Conservation (phyloP, 2,113 vertebrate species). For the Phasianus colchicus region DNA sequence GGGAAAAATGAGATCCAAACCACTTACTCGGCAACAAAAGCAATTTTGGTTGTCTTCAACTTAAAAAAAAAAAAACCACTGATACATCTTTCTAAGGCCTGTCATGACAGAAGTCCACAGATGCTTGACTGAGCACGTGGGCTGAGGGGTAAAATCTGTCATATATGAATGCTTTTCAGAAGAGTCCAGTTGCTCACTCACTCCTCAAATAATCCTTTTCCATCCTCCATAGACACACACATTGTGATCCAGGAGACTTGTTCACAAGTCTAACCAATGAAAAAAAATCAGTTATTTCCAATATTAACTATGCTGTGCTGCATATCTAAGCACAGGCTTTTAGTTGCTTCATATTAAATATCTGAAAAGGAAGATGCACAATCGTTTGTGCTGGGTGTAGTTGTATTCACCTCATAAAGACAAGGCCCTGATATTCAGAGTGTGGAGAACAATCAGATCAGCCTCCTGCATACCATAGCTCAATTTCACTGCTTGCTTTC, state of each 20-base stretch:
- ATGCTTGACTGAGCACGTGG: not conserved
- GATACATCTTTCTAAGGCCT: not conserved
- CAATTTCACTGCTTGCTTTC: slow-evolving; percentile 4
- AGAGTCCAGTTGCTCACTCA: not conserved
- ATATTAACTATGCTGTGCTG: not conserved
- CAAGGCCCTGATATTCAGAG: not conserved
- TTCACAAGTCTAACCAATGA: not conserved
- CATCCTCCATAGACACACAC: accelerated
- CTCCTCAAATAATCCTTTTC: not conserved
- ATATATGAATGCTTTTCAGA: not conserved
- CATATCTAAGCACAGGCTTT: not conserved
- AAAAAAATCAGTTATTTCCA: not conserved
- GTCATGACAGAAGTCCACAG: not conserved
- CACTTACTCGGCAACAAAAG: slow-evolving; percentile 17
- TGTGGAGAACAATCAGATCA: not conserved
- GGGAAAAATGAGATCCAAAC: slow-evolving; percentile 60
- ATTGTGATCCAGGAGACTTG: not conserved
- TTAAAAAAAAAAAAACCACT: not conserved
- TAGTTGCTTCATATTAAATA: not conserved
- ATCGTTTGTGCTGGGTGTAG: not conserved
- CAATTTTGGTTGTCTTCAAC: not conserved
- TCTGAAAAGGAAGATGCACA: not conserved
- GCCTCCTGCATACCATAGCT: not conserved
- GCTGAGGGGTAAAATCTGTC: not conserved
- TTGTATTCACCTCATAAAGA: not conserved